Evolutionary conservation across 1,140 invertebrate genomes (phyloP).

Genomic region (Laupala kohalensis): DNA sequence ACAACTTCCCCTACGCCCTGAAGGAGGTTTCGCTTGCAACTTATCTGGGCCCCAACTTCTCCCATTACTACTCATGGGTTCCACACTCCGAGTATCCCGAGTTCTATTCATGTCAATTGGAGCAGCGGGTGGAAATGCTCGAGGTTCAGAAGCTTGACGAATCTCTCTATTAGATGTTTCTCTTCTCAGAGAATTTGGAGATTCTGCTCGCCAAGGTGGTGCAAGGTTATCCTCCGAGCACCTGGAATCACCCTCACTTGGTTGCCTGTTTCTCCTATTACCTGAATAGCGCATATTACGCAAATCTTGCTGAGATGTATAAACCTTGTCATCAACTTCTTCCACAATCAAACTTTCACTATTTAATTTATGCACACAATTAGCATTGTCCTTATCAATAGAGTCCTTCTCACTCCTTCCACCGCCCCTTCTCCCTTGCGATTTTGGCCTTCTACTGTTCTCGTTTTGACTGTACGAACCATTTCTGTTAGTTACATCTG

Average conservation of each 20-base stretch:
- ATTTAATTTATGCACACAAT: not conserved
- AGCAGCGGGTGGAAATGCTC: constrained; percentile 26
- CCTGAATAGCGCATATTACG: constrained; percentile 22
- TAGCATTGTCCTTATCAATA: not conserved
- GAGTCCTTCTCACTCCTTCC: not conserved
- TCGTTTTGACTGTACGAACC: not conserved
- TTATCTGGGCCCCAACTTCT: constrained; percentile 22
- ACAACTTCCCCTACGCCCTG: constrained; percentile 30
- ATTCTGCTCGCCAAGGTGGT: constrained; percentile 7
- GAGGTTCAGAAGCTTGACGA: constrained; percentile 36
- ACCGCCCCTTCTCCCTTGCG: not conserved
- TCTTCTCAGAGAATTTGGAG: constrained; percentile 4
- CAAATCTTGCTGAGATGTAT: constrained; percentile 24
- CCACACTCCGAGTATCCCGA: constrained; percentile 38
- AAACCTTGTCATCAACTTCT: constrained; percentile 28
- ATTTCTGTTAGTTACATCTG: not conserved
- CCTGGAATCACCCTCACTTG: not conserved
- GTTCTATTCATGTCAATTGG: constrained; percentile 28
- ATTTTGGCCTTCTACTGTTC: not conserved
- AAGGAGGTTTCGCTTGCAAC: constrained; percentile 37
- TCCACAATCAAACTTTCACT: constrained; percentile 18
- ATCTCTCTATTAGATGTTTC: constrained; percentile 10
- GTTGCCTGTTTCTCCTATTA: constrained; percentile 19
- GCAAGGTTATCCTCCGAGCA: not conserved
- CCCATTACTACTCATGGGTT: constrained; percentile 23